Base-by-base conservation (phyloP, 1,140 invertebrate genomes). In the Megalonaias nervosa region DNA sequence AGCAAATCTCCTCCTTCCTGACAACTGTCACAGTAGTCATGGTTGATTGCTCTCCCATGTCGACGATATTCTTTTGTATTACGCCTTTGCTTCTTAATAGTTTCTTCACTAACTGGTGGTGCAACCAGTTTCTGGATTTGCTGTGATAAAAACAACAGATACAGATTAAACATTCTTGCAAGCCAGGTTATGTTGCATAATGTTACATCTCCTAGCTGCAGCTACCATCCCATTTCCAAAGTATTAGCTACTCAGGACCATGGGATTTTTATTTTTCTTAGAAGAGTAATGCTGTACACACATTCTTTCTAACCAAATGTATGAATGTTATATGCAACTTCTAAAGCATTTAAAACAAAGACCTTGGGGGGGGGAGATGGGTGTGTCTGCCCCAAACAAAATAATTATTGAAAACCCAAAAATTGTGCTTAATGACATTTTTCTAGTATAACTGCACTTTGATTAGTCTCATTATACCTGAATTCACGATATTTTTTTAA, bases 1-100 rank as follows among this genome's bases (percentile, higher is more conserved):
- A 99, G 94, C n/a, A 99, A 91, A 90, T 98, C 96, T 56, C 97
- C 97, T 60, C 97, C 97, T 92, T 98, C 97, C 81, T 95, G 93
- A 77, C 91, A 91, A 75, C 90, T 95, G 91, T 98, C 97, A 90
- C 97, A 99, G 79, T 94, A 95, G 89, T 98, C 97, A 89, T 96
- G 95, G 91, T 98, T 98, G 82, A 97, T 95, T n/a, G 96, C 94
- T 87, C 95, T 94, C 12, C 96, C 96, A 82, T 95, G 95, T 79
- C 95, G 92, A 86, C 95, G 95, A 82, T 95, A 96, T 85, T 97
- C 96, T 11, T 84, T 78, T 93, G 94, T 79, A 86, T 89, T 81
- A 91, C 93, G 64, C 89, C 91, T 81, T 90, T 92, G 79, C 88
- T 91, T 38, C 88, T 90, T 82, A 2, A 80, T 71, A 19, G 83